These are phyloP conservation scores for Spilarctia lutea DNA, from an alignment of 2,888 invertebrate species.

Conservation along the genomic window DNA sequence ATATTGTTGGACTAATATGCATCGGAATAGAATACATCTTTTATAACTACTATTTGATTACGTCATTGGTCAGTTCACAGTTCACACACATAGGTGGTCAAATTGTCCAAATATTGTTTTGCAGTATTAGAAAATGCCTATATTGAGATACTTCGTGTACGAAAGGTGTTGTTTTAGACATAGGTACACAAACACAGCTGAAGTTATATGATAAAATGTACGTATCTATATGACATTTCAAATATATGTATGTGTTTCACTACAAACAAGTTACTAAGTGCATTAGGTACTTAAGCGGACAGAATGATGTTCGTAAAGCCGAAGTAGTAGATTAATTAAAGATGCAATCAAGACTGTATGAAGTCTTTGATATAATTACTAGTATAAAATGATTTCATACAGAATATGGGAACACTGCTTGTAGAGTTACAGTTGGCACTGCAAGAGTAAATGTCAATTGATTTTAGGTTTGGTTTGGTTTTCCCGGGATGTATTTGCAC, in stretches of 20 bases:
- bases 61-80: constrained; percentile 25
- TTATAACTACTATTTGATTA: constrained; percentile 38
- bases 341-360: background rate
- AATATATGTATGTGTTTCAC: background rate
- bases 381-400: background rate
- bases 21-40: constrained; percentile 29
- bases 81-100: constrained; percentile 10
- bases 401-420: background rate
- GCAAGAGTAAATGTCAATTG: background rate
- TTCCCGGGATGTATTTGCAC: too few relatives aligned
- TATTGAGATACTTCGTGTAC: background rate
- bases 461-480: background rate
- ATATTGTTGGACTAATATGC: constrained; percentile 33
- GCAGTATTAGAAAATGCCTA: background rate
- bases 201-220: background rate
- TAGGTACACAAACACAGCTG: background rate
- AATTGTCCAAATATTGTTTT: background rate
- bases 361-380: background rate
- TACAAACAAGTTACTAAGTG: background rate
- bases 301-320: background rate
- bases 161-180: background rate
- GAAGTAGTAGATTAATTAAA: background rate
- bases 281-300: background rate
- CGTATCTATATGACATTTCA: background rate
- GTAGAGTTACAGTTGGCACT: background rate